Conservation (phyloP, 2,888 invertebrate genomes). For the Drosophila yooni region DNA sequence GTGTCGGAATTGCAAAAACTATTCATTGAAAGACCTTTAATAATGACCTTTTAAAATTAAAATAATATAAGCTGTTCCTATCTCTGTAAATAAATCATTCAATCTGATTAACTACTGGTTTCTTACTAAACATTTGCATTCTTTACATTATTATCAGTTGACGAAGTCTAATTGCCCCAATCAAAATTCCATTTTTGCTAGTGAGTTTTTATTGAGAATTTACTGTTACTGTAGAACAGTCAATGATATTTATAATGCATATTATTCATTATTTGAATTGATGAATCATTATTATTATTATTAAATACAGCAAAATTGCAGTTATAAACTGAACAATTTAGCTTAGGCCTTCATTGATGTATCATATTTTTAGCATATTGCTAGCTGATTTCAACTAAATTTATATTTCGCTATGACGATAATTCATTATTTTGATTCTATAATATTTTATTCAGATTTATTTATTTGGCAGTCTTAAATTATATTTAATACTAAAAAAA, state of each 20-base stretch:
- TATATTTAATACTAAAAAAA: no score
- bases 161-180: not conserved
- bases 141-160: not conserved
- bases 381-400: not conserved
- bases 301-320: not conserved
- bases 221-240: not conserved
- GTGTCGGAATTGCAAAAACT: not conserved
- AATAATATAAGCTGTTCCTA: not conserved
- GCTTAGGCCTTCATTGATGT: not conserved
- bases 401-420: not conserved
- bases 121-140: not conserved
- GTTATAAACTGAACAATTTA: not conserved
- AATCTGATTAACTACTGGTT: not conserved
- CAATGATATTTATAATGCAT: not conserved
- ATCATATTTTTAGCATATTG: not conserved
- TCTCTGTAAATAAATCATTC: not conserved
- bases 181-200: not conserved
- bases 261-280: not conserved
- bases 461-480: no score
- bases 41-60: not conserved
- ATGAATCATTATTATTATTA: not conserved
- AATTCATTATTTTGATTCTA: not conserved
- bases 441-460: not conserved
- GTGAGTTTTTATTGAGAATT: not conserved
- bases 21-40: not conserved